phyloP scores from a whole-genome alignment of 2,113 vertebrate species.

The Seriola quinqueradiata region DNA sequence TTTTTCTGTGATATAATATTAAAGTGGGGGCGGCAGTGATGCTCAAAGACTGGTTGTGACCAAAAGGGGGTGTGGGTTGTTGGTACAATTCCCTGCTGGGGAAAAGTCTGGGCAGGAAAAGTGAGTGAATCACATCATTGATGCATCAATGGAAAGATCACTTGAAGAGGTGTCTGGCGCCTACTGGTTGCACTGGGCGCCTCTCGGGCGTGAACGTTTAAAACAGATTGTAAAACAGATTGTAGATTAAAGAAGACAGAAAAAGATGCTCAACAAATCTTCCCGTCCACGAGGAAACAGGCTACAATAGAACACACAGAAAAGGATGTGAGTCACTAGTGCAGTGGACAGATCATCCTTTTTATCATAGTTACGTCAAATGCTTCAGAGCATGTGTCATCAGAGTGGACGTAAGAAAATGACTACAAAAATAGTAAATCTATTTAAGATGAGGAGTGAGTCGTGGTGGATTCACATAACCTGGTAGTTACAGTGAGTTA shows the following conservation, averaged over 20 bases:
- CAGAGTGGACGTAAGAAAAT: neutral
- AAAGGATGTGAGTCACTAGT: slow-evolving; percentile 25
- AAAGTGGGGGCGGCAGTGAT: slow-evolving; percentile 6
- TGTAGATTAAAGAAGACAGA: neutral
- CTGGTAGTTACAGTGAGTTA: too few relatives aligned
- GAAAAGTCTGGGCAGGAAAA: neutral
- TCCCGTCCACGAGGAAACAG: neutral
- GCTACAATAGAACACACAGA: neutral
- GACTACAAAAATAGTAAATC: neutral
- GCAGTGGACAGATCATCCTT: slow-evolving; percentile 11
- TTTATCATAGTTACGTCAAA: slow-evolving; percentile 12
- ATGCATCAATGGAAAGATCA: neutral
- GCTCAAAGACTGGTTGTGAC: slow-evolving; percentile 12
- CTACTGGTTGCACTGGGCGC: slow-evolving; percentile 2
- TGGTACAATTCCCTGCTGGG: neutral
- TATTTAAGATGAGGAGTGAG: slow-evolving; percentile 5
- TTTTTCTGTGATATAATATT: slow-evolving; percentile 42
- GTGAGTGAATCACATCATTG: slow-evolving; percentile 24
- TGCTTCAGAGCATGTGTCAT: neutral
- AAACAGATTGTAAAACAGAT: neutral
- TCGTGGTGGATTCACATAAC: slow-evolving; percentile 6
- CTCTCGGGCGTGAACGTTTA: neutral
- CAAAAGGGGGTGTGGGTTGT: slow-evolving; percentile 23
- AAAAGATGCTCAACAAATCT: slow-evolving; percentile 1
- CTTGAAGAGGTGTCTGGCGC: neutral